These are phyloP conservation scores for Tineola bisselliella DNA, from an alignment of 2,888 invertebrate genomes.

Conservation along the genomic window DNA sequence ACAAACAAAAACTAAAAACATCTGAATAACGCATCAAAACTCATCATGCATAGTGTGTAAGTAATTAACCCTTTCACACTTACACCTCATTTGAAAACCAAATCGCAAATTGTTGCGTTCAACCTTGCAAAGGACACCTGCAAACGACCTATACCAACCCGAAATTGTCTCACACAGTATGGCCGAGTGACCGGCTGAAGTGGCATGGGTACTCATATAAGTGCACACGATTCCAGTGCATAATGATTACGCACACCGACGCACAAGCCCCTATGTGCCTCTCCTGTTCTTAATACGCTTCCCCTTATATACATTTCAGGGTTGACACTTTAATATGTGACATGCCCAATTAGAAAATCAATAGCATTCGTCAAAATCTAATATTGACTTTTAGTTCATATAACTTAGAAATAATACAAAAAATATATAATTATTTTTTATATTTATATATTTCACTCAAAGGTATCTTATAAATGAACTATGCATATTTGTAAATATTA, in stretches of 20 bases:
- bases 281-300: constrained; percentile 17
- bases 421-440: no score
- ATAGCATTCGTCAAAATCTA: no score
- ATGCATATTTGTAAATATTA: no score
- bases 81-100: neutral
- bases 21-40: neutral
- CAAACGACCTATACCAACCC: constrained; percentile 38
- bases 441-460: no score
- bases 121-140: constrained; percentile 1
- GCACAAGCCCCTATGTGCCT: constrained; percentile 34
- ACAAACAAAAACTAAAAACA: neutral
- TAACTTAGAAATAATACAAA: no score
- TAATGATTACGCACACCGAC: constrained; percentile 22
- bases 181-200: constrained; percentile 37
- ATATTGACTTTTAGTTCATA: no score
- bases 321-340: constrained; percentile 22
- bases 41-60: neutral
- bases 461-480: no score
- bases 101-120: neutral
- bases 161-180: constrained; percentile 28
- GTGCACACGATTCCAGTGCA: constrained; percentile 12
- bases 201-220: neutral
- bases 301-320: constrained; percentile 37
- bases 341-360: no score
- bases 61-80: constrained; percentile 10